Percentiles rank a stretch among this genome's conserved stretches.
These are phyloP conservation scores for Dysmachus trigonus DNA, from an alignment of 2,888 invertebrate species.

Conservation along the genomic window DNA sequence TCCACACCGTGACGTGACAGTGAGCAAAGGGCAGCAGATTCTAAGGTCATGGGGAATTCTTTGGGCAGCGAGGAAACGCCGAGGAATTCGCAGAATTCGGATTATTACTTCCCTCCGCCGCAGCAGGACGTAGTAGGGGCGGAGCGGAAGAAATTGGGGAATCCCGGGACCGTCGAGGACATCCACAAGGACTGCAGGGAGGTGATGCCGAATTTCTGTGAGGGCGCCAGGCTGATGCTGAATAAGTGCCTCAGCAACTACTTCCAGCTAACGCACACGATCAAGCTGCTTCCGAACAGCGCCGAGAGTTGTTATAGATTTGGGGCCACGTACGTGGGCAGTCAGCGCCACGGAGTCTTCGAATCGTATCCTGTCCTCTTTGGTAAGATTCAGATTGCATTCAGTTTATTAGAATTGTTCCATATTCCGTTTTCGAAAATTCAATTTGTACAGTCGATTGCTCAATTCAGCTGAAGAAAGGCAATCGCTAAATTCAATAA, in stretches of 20 bases:
- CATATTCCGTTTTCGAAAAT: too few relatives aligned
- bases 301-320: constrained; percentile 43
- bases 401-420: too few relatives aligned
- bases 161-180: constrained; percentile 46
- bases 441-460: too few relatives aligned
- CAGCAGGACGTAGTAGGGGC: not conserved
- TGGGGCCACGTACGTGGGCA: constrained; percentile 44
- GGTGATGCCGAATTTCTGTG: constrained; percentile 37
- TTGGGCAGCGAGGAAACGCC: not conserved
- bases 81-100: not conserved
- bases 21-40: not conserved
- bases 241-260: constrained; percentile 42
- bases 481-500: too few relatives aligned
- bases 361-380: constrained; percentile 43
- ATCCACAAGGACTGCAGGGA: constrained; percentile 45
- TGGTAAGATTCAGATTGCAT: constrained; percentile 28
- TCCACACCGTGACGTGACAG: not conserved
- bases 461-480: too few relatives aligned
- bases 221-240: constrained; percentile 36
- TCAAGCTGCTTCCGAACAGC: constrained; percentile 32
- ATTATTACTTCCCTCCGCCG: not conserved
- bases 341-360: constrained; percentile 3
- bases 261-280: constrained; percentile 43
- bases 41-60: constrained; percentile 18
- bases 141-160: not conserved